Percentiles rank a stretch among this genome's conserved stretches.
Evolutionary conservation across 2,797 vertebrate genomes (phyloP).

Genomic region (Liasis olivaceus): DNA sequence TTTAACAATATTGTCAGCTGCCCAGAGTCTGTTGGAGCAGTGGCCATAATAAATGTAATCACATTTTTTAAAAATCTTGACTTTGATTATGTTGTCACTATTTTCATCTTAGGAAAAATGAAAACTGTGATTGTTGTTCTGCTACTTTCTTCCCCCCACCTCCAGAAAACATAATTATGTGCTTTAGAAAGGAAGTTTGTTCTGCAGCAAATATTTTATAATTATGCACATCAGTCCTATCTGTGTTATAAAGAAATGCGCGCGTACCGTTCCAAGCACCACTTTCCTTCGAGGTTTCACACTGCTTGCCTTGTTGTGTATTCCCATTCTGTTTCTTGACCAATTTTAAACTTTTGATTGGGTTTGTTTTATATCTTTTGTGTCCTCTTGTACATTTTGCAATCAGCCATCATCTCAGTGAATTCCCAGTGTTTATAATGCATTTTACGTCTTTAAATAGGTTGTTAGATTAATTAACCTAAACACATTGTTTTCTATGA

Average conservation of each 20-base stretch:
- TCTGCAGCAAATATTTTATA: background rate
- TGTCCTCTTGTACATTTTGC: background rate
- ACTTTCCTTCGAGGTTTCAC: background rate
- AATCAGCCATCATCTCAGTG: background rate
- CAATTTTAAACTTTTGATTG: background rate
- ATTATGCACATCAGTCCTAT: background rate
- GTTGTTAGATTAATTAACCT: background rate
- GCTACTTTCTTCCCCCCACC: background rate
- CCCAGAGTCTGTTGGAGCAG: background rate
- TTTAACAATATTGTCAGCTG: background rate
- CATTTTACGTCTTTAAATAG: background rate
- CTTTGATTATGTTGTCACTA: background rate
- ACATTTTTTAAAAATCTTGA: background rate
- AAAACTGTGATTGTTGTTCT: background rate
- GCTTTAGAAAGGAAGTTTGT: background rate
- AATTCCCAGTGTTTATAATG: background rate
- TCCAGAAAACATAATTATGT: background rate
- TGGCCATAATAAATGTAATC: background rate
- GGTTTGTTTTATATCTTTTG: background rate
- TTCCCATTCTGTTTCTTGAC: background rate
- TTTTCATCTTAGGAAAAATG: background rate
- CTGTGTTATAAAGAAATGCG: background rate
- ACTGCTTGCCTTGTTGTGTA: background rate
- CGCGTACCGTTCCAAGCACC: background rate
- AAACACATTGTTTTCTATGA: background rate